Base-by-base conservation (phyloP, 2,888 invertebrate species). In the Hemaris fuciformis region DNA sequence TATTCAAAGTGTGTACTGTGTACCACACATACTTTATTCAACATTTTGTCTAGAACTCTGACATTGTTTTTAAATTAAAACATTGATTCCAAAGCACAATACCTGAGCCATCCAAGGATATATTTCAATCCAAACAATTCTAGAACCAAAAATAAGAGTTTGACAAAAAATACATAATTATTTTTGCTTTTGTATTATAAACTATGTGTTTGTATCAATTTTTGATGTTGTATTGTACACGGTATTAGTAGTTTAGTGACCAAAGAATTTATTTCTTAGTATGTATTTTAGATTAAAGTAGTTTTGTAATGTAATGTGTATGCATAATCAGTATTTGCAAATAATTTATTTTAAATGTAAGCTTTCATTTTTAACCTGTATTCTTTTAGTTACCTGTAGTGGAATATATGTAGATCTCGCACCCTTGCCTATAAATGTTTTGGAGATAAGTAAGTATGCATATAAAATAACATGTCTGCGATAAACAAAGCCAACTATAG, bases 301-400 rank as follows among this genome's bases (percentile, higher is more conserved):
- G 43, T 46, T 59, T 48, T 48, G 60, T 22, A 38, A 15, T 15
- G 23, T 38, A 57, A 13, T 57, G 38, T 41, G 59, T 38, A 63
- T 71, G 60, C 60, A 61, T 66, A 67, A 72, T 67, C 71, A 73
- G 69, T 74, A 72, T 74, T 74, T 64, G 23, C 64, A 60, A 70
- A 65, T 69, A 70, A 72, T 69, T 66, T 63, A 60, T 61, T 67
- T 13, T 66, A 63, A 62, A 62, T 67, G 3, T 64, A 72, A 64
- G 63, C 64, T 57, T 69, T 68, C 65, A 53, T 62, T 63, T 67
- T 56, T 64, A 63, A 62, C 59, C 53, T 67, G 64, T 62, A 68
- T 64, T 65, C 65, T 64, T 62, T 69, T 70, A 66, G 68, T 72
- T 74, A 73, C 72, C 71, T 31, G 18, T 61, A 61, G 25, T 45